These are phyloP conservation scores for Gallirallus australis DNA, from an alignment of 2,797 vertebrate genomes.

Conservation along the genomic window DNA sequence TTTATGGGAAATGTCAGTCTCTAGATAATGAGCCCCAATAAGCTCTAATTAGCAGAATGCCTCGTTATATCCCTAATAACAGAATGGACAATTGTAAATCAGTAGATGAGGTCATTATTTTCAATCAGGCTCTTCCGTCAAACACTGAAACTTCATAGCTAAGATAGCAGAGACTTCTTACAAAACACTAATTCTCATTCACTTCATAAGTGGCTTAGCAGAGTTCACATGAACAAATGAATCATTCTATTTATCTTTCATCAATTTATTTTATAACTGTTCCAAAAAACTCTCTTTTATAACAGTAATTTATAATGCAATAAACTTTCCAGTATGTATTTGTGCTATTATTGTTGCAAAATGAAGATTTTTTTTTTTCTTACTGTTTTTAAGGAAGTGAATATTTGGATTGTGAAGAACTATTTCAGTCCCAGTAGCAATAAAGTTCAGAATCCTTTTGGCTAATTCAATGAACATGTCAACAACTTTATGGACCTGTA, in stretches of 20 bases:
- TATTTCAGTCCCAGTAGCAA: not conserved
- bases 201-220: constrained; percentile 22
- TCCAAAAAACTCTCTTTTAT: constrained; percentile 36
- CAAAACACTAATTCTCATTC: constrained; percentile 9
- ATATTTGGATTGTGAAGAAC: not conserved
- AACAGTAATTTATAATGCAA: not conserved
- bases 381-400: constrained; percentile 5
- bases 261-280: constrained; percentile 48
- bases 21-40: constrained; percentile 41
- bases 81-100: constrained; percentile 48
- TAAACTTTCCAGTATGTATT: not conserved
- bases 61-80: constrained; percentile 33
- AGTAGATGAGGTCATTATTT: constrained; percentile 58
- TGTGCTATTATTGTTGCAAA: constrained; percentile 7
- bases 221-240: constrained; percentile 27
- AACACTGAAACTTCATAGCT: constrained; percentile 1
- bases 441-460: not conserved
- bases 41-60: constrained; percentile 44
- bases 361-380: not conserved
- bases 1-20: constrained; percentile 37
- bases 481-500: not conserved
- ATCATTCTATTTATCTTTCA: constrained; percentile 40
- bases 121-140: not conserved
- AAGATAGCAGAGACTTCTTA: constrained; percentile 19
- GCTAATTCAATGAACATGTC: not conserved